Base-by-base conservation (phyloP, 2,888 invertebrate genomes). In the Bimastos eiseni region DNA sequence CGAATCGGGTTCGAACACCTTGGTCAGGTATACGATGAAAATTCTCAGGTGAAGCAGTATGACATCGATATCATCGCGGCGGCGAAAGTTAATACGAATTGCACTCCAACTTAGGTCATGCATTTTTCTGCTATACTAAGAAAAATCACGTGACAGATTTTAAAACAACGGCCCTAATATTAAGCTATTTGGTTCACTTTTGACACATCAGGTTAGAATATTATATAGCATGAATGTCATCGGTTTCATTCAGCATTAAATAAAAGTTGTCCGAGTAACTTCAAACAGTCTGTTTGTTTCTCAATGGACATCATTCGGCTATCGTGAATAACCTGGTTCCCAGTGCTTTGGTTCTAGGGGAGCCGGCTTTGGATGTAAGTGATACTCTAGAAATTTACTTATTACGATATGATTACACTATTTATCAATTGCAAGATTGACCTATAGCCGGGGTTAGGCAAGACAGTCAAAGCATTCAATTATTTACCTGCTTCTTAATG, bases 1-100 rank as follows among this genome's bases (percentile, higher is more conserved):
- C 88, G 90, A 19, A 34, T 34, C 24, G 90, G 90, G 44, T 44
- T 49, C 30, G 90, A 90, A 89, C 90, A 90, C n/a, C 17, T 90
- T 6, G 90, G 90, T 41, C 90, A 90, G 89, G 90, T 91, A 1
- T 91, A 36, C 49, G 89, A 89, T 41, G 38, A 83, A 19, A 17
- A 84, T 83, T 90, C 86, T 15, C 37, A 83, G 38, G 90, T 38
- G 83, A 37, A 84, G n/a, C 33, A 41, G n/a, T 36, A 30, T 36
- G 90, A 90, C 19, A 90, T 90, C 24, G 86, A 86, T 90, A 90
- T 90, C 13, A 37, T 90, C 8, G 37, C n/a, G 15, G n/a, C 37
- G 30, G 84, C 90, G n/a, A 36, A 70, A n/a, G 84, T 38, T 8
- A 84, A 90, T n/a, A 36, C 15, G 24, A 84, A 83, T 8, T 90